A percentile compares a stretch with the other conserved stretches of the same genome.
Evolutionary conservation across 2,888 invertebrate species (phyloP).

Genomic region (Hesperia comma): DNA sequence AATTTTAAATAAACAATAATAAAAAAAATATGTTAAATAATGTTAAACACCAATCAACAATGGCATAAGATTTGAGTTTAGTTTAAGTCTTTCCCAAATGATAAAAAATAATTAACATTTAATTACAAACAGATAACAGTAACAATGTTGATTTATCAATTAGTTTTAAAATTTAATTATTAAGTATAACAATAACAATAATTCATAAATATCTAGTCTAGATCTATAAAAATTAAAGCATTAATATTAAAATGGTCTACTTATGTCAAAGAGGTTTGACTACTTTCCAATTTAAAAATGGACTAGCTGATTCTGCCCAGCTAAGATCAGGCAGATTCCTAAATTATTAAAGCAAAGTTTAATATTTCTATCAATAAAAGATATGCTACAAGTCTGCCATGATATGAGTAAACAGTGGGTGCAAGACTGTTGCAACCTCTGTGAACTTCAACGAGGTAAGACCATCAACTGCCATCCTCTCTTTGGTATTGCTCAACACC

Average conservation of each 20-base stretch:
- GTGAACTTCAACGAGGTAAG: slow-evolving; percentile 84
- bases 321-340: slow-evolving; percentile 6
- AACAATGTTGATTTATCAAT: too few species aligned
- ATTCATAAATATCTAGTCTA: slow-evolving; percentile 11
- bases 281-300: not conserved
- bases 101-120: too few species aligned
- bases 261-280: not conserved
- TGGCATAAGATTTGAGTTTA: too few species aligned
- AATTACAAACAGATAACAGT: too few species aligned
- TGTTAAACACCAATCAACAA: too few species aligned
- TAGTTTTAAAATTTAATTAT: too few species aligned
- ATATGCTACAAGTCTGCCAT: slow-evolving; percentile 81
- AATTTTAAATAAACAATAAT: not conserved
- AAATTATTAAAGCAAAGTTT: slow-evolving; percentile 19
- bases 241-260: slow-evolving; percentile 1
- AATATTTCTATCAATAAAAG: slow-evolving; percentile 35
- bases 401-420: slow-evolving; percentile 86
- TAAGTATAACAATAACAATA: too few species aligned
- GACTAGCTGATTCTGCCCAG: slow-evolving; percentile 1
- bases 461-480: slow-evolving; percentile 84
- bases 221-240: slow-evolving; percentile 19
- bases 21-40: too few species aligned
- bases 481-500: slow-evolving; percentile 70
- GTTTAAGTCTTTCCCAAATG: too few species aligned
- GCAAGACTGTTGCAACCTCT: slow-evolving; percentile 81